These are phyloP conservation scores for Hycleus cichorii DNA, from an alignment of 1,140 invertebrate genomes.

Conservation along the genomic window DNA sequence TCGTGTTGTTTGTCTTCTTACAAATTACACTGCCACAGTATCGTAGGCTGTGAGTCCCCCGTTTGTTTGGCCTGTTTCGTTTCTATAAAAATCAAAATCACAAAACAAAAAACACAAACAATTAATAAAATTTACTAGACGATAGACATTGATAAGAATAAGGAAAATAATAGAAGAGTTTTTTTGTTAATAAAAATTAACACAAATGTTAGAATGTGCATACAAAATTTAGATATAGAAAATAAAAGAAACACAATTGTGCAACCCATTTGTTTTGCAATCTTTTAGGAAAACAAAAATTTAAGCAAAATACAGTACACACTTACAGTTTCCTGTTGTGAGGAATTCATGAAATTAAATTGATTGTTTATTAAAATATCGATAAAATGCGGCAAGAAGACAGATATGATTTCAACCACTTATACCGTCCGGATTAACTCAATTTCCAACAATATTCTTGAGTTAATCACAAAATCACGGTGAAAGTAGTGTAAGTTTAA, in stretches of 20 bases:
- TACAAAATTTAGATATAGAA: slow-evolving; percentile 7
- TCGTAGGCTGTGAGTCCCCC: slow-evolving; percentile 92
- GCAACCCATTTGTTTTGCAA: not conserved
- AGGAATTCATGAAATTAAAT: slow-evolving; percentile 31
- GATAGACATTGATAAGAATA: not conserved
- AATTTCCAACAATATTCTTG: no score
- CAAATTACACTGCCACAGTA: slow-evolving; percentile 94
- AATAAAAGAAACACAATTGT: slow-evolving; percentile 1
- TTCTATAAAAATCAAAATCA: slow-evolving; percentile 54
- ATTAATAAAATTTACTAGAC: not conserved
- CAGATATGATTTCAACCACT: no score
- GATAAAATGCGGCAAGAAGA: no score
- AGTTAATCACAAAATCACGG: no score
- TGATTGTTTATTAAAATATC: not conserved
- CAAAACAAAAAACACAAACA: slow-evolving; percentile 7
- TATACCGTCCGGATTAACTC: no score
- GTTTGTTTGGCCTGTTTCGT: slow-evolving; percentile 69
- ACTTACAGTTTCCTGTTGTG: slow-evolving; percentile 65
- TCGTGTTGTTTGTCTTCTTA: slow-evolving; percentile 42
- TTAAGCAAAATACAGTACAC: slow-evolving; percentile 10
- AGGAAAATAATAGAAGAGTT: slow-evolving; percentile 4
- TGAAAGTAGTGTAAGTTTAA: no score
- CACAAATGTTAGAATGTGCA: slow-evolving; percentile 10
- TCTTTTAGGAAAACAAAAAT: not conserved
- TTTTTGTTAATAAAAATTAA: slow-evolving; percentile 13